Evolutionary conservation across 2,888 invertebrate species (phyloP).

Genomic region (Folsomia candida): DNA sequence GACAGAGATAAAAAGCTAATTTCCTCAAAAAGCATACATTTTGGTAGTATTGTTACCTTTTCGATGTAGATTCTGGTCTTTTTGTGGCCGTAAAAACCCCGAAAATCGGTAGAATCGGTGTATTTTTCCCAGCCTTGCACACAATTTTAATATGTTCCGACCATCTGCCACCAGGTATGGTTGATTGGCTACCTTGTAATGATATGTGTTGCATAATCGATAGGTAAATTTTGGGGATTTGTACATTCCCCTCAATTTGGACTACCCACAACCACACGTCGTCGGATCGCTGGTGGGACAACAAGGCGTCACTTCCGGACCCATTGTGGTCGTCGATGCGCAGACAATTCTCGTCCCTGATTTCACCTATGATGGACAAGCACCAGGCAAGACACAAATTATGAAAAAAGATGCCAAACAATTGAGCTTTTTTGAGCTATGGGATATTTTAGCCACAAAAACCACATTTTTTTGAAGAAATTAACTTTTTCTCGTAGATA

Average conservation of each 20-base stretch:
- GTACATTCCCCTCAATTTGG: slow-evolving; percentile 71
- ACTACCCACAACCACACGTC: slow-evolving; percentile 80
- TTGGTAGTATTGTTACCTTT: neutral
- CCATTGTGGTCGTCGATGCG: slow-evolving; percentile 85
- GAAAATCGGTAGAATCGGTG: too few relatives aligned
- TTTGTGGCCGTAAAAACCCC: too few relatives aligned
- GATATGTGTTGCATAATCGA: neutral
- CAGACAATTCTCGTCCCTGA: slow-evolving; percentile 86
- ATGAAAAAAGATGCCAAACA: too few relatives aligned
- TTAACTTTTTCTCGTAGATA: neutral
- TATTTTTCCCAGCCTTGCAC: too few relatives aligned
- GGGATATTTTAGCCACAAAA: neutral
- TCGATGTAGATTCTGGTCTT: too few relatives aligned
- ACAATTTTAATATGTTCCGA: too few relatives aligned
- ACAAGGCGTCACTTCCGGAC: slow-evolving; percentile 80
- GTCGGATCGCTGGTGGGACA: slow-evolving; percentile 68
- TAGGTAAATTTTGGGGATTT: slow-evolving; percentile 89
- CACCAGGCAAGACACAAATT: slow-evolving; percentile 71
- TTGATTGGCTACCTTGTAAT: neutral
- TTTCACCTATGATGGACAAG: slow-evolving; percentile 88
- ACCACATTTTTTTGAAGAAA: neutral
- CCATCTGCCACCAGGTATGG: neutral
- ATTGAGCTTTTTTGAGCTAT: neutral
- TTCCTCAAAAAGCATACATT: too few relatives aligned
- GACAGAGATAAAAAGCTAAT: too few relatives aligned